phyloP scores from a whole-genome alignment of 1,140 invertebrate genomes.

The Drosophila grimshawi region DNA sequence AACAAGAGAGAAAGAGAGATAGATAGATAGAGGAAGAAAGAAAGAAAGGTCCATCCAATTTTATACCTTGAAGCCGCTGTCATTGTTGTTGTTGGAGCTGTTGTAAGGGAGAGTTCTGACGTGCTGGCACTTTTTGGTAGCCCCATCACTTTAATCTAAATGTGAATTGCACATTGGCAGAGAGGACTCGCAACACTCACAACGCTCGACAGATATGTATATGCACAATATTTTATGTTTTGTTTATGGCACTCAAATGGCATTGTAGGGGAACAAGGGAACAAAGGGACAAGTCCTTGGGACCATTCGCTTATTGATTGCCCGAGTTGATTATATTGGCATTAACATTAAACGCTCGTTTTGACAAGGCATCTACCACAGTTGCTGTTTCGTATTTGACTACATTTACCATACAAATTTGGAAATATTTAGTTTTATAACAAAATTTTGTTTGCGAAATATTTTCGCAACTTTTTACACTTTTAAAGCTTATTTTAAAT shows the following conservation, averaged over 20 bases:
- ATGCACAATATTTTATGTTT: conserved; percentile 59
- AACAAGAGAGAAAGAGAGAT: neutral
- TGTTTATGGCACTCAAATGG: conserved; percentile 67
- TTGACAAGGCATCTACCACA: neutral
- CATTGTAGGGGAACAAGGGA: conserved; percentile 18
- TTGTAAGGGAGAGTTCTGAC: conserved; percentile 42
- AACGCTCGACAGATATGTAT: conserved; percentile 22
- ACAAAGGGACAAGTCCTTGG: neutral
- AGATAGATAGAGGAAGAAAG: neutral
- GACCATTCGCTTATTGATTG: conserved; percentile 47
- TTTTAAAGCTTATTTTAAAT: too few relatives aligned
- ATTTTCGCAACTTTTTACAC: too few relatives aligned
- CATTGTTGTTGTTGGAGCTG: conserved; percentile 29
- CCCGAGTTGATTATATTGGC: conserved; percentile 44
- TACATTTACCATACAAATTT: too few relatives aligned
- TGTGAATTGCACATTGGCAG: conserved; percentile 50
- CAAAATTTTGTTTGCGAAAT: too few relatives aligned
- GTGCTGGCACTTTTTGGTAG: conserved; percentile 70
- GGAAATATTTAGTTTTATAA: too few relatives aligned
- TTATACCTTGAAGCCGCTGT: conserved; percentile 56
- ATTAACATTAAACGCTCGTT: conserved; percentile 32
- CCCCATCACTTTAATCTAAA: conserved; percentile 70
- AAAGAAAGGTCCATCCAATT: conserved; percentile 3
- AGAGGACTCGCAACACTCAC: conserved; percentile 3
- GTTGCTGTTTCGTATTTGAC: neutral